phyloP scores from a whole-genome alignment of 1,140 invertebrate genomes.

The Trichonephila clavata region DNA sequence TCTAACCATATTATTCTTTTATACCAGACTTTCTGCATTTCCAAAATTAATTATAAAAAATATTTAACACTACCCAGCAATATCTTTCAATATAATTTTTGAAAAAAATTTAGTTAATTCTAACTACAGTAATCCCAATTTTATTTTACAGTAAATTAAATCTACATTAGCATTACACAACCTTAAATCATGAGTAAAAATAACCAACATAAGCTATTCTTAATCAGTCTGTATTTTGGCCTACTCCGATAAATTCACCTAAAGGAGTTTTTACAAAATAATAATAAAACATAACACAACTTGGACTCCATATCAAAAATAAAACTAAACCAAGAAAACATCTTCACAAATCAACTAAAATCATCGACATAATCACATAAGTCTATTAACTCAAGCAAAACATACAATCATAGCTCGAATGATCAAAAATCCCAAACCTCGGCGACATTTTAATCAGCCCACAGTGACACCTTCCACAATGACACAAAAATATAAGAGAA shows the following conservation, averaged over 20 bases:
- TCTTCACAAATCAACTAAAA: conserved; percentile 13
- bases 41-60: no score
- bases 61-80: no score
- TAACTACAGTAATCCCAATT: background rate
- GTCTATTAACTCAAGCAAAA: no score
- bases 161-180: conserved; percentile 17
- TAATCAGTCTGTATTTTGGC: conserved; percentile 47
- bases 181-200: conserved; percentile 36
- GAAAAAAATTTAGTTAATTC: no score
- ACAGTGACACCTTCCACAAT: background rate
- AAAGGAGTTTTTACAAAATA: conserved; percentile 5
- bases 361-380: no score
- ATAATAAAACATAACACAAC: conserved; percentile 36
- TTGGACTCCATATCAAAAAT: conserved; percentile 32
- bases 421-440: conserved; percentile 10
- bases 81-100: no score
- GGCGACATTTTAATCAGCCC: background rate
- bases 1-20: background rate
- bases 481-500: background rate
- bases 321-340: conserved; percentile 49
- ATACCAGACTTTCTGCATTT: background rate
- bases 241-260: conserved; percentile 38
- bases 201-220: conserved; percentile 35
- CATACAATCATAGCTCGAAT: no score
- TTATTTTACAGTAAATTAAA: background rate